Conservation (phyloP, 2,113 vertebrate species). For the Scortum barcoo region DNA sequence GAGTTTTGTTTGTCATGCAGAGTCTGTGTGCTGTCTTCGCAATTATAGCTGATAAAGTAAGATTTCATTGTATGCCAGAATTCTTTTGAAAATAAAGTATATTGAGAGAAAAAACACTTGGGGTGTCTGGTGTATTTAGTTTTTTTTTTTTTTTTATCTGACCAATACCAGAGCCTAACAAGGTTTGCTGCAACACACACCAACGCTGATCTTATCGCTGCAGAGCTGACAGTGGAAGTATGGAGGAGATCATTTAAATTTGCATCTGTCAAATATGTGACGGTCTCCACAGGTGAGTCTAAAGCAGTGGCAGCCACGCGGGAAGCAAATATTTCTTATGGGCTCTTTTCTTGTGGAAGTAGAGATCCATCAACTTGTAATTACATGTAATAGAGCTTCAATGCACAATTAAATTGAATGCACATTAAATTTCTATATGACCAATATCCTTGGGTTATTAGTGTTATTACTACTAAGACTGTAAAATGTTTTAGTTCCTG, state of each 20-base stretch:
- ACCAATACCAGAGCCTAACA: background rate
- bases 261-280: background rate
- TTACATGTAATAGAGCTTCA: too few relatives aligned
- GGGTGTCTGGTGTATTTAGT: conserved; percentile 17
- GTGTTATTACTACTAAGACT: too few relatives aligned
- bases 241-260: background rate
- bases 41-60: background rate
- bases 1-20: background rate
- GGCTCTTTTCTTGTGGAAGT: too few relatives aligned
- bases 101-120: conserved; percentile 5
- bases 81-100: conserved; percentile 50
- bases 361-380: too few relatives aligned
- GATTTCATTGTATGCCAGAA: conserved; percentile 22
- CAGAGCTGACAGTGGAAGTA: background rate
- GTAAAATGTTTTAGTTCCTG: background rate
- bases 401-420: too few relatives aligned
- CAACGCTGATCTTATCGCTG: background rate
- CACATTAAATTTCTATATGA: too few relatives aligned
- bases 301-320: background rate
- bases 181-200: background rate
- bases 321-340: too few relatives aligned
- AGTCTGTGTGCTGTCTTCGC: conserved; percentile 15
- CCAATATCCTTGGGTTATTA: too few relatives aligned
- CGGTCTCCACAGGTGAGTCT: background rate
- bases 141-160: background rate